Evolutionary conservation across 2,797 vertebrate species (phyloP), one percentile per base, ranked within the genome.

Genomic region (Capromys pilorides): DNA sequence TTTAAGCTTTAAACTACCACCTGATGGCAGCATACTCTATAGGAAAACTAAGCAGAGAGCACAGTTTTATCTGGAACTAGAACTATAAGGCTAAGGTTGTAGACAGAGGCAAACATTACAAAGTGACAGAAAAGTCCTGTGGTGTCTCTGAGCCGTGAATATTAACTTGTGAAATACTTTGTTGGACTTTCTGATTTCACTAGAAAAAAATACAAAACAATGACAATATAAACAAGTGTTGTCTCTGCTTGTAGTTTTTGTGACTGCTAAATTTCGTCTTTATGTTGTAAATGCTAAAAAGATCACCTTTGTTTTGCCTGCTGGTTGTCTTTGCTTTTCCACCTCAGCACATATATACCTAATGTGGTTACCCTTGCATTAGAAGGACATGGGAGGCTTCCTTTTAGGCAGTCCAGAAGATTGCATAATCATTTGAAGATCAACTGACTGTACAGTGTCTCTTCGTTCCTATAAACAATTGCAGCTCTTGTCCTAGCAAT

Each of bases 21-120:
- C n/a, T 88, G 93, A 73, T 90, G 93, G 89, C 89, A 96, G 86
- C 83, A 94, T 19, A 57, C 45, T 49, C 45, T 79, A 28, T 4
- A 61, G 41, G 28, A 90, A 94, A 94, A 61, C 69, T 71, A 41
- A 13, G 22, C 33, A 75, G 24, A 51, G 33, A 81, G 24, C 36
- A 0, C 8, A 45, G 45, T 45, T 45, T 45, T 0, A 0, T 69
- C 31, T 14, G 6, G 9, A 24, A 22, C 31, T 69, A 54, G 86
- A 85, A 83, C 51, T 19, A 16, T 41, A 11, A 39, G 11, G 5
- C 26, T 39, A 39, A 57, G 69, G 12, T 59, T 67, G 16, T 78
- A 31, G 2, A 54, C 13, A 41, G 31, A 41, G 6, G 33, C 54
- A 64, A 82, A 78, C 11, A 26, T 41, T 62, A 45, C 26, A 73